phyloP scores from a whole-genome alignment of 1,140 invertebrate species.

The Pentalonia nigronervosa region DNA sequence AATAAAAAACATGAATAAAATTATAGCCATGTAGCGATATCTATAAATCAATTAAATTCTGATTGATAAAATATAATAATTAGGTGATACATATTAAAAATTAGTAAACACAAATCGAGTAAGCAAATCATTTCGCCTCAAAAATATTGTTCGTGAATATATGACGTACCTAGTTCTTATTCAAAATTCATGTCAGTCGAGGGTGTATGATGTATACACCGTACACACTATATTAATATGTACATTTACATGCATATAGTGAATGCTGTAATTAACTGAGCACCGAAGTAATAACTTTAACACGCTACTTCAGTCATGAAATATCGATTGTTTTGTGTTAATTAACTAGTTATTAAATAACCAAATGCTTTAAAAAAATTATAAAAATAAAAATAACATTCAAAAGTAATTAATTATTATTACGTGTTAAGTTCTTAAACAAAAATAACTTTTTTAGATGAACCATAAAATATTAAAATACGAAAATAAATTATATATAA shows the following conservation, averaged over 20 bases:
- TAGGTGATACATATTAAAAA: no score
- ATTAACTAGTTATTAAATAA: neutral
- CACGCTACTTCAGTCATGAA: neutral
- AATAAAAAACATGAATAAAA: neutral
- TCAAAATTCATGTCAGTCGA: neutral
- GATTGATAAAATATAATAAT: no score
- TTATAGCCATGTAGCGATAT: neutral
- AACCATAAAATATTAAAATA: neutral
- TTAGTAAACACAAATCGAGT: neutral
- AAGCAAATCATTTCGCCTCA: neutral
- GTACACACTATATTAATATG: neutral
- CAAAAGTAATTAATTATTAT: neutral
- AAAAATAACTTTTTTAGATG: neutral
- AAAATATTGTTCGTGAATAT: neutral
- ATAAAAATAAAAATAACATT: neutral
- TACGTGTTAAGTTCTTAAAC: neutral
- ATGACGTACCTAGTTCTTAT: neutral
- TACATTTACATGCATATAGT: neutral
- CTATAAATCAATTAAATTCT: neutral
- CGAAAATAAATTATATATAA: neutral
- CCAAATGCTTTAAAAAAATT: neutral
- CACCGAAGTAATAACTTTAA: neutral
- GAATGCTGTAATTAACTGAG: neutral
- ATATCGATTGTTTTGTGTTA: neutral
- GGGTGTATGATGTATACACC: neutral